A percentile compares a stretch with the other conserved stretches of the same genome.
phyloP scores from a whole-genome alignment of 1,140 invertebrate genomes.

The Diorhabda carinulata region DNA sequence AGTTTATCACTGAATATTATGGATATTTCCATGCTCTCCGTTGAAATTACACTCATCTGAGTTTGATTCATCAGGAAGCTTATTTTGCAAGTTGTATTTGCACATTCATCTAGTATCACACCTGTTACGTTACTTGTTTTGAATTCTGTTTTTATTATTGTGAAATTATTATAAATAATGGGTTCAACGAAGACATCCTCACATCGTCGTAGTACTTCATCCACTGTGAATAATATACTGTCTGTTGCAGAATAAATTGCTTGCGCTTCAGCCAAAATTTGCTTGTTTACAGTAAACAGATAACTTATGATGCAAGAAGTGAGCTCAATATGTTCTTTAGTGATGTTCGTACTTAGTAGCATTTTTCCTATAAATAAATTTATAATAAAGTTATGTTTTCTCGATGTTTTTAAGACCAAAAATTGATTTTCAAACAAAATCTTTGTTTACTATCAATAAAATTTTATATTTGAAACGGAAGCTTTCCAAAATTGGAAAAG shows the following conservation, averaged over 20 bases:
- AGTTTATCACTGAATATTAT: constrained; percentile 25
- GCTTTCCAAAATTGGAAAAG: too few relatives aligned
- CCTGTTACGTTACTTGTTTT: constrained; percentile 25
- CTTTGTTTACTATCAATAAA: too few relatives aligned
- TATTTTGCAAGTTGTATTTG: constrained; percentile 11
- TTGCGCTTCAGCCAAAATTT: constrained; percentile 28
- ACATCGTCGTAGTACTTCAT: constrained; percentile 20
- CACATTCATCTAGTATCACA: constrained; percentile 21
- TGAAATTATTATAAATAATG: constrained; percentile 23
- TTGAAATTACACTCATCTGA: background rate
- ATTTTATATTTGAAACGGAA: too few relatives aligned
- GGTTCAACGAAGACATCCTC: background rate
- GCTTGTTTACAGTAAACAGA: constrained; percentile 18
- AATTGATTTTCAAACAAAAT: too few relatives aligned
- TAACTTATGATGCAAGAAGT: constrained; percentile 24
- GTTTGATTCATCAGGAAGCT: background rate
- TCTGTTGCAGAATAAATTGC: constrained; percentile 29
- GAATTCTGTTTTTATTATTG: constrained; percentile 22
- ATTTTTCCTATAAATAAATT: constrained; percentile 2
- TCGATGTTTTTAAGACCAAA: too few relatives aligned
- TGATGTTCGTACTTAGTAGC: background rate
- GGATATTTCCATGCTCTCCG: background rate
- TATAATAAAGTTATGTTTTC: too few relatives aligned
- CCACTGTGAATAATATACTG: constrained; percentile 30
- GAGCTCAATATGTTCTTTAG: background rate